A percentile compares a stretch with the other conserved stretches of the same genome.
Conservation (phyloP, 2,888 invertebrate genomes). For the Pollenia griseotomentosa region DNA sequence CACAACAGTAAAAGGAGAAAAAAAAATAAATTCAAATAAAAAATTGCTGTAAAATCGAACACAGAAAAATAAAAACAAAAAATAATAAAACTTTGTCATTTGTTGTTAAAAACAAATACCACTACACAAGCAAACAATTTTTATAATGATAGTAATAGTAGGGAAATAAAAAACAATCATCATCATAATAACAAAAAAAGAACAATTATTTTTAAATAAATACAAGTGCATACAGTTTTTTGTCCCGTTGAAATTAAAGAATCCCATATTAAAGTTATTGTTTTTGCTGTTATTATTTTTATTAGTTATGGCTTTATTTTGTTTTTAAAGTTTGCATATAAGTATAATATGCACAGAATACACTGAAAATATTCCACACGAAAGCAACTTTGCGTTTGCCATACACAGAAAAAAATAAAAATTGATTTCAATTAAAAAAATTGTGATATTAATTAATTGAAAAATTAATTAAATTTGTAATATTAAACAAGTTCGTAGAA, state of each 20-base stretch:
- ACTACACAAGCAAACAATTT: slow-evolving; percentile 4
- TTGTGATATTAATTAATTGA: no score
- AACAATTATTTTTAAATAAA: slow-evolving; percentile 31
- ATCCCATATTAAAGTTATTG: slow-evolving; percentile 6
- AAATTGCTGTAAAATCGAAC: slow-evolving; percentile 36
- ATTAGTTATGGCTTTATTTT: slow-evolving; percentile 30
- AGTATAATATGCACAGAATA: neutral
- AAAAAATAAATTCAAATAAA: slow-evolving; percentile 5
- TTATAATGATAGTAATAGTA: slow-evolving; percentile 2
- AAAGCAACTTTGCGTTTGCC: no score
- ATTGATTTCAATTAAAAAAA: no score
- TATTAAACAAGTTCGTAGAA: no score
- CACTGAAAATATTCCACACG: neutral
- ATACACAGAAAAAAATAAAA: no score
- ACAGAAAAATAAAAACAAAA: neutral
- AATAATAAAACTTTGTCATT: slow-evolving; percentile 53
- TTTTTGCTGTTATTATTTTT: slow-evolving; percentile 33
- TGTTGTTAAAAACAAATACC: slow-evolving; percentile 33
- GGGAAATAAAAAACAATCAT: slow-evolving; percentile 26
- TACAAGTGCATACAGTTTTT: slow-evolving; percentile 19
- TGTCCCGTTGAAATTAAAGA: slow-evolving; percentile 5
- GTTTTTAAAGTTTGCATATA: slow-evolving; percentile 5
- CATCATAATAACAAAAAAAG: slow-evolving; percentile 7
- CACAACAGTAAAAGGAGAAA: slow-evolving; percentile 5
- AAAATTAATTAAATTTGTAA: no score